These are phyloP conservation scores for Bombus confusus DNA, from an alignment of 1,140 invertebrate species.

Conservation along the genomic window DNA sequence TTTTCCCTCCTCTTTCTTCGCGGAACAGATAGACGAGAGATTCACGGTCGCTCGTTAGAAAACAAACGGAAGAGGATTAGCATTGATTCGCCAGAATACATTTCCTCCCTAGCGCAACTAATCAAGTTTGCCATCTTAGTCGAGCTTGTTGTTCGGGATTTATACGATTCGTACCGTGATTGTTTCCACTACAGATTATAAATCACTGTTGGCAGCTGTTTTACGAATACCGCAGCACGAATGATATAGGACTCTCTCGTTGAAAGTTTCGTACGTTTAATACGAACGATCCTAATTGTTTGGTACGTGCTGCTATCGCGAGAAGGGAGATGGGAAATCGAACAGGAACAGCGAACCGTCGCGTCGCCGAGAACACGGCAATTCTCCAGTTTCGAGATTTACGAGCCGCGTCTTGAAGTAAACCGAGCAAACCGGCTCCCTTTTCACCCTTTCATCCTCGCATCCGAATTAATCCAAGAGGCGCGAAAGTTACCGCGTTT, in stretches of 20 bases:
- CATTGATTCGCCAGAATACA: neutral
- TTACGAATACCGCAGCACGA: neutral
- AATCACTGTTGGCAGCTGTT: neutral
- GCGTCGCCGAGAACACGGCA: neutral
- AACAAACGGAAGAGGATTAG: conserved; percentile 1
- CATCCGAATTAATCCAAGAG: conserved; percentile 18
- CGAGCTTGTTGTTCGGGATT: neutral
- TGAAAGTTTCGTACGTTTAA: neutral
- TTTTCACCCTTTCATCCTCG: neutral
- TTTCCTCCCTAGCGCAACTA: neutral
- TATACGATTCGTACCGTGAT: neutral
- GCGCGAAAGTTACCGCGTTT: conserved; percentile 28
- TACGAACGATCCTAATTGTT: neutral
- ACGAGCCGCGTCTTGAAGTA: conserved; percentile 31
- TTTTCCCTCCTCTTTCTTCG: too few species aligned
- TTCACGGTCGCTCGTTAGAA: neutral
- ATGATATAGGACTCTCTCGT: neutral
- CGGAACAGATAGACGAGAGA: neutral
- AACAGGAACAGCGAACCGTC: neutral
- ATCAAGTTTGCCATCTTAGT: neutral
- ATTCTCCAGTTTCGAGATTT: conserved; percentile 34
- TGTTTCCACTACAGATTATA: neutral
- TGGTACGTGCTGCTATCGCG: neutral
- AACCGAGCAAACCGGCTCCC: conserved; percentile 20
- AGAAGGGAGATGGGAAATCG: neutral